A percentile compares a stretch with the other conserved stretches of the same genome.
These are phyloP conservation scores for Chiridota heheva DNA, from an alignment of 35 echinoderm and acorn worm genomes.

Conservation along the genomic window DNA sequence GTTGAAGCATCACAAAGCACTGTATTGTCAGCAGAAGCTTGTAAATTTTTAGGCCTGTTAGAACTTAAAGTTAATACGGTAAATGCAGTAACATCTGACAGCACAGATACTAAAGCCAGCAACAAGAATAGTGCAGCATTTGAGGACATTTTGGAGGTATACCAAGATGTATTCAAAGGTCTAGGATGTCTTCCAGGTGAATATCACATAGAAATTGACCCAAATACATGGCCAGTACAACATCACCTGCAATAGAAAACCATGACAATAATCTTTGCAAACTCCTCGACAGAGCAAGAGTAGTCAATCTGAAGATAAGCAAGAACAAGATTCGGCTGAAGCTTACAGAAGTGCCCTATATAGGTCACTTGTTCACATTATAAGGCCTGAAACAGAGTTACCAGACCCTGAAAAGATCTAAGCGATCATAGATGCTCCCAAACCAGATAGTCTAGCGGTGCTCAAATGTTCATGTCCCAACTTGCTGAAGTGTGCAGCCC, in stretches of 20 bases:
- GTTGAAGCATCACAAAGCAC: neutral
- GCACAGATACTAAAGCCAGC: neutral
- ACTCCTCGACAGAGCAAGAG: no score
- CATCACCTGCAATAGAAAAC: no score
- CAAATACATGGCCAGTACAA: constrained; percentile 34
- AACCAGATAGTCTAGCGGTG: neutral
- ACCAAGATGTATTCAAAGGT: constrained; percentile 52
- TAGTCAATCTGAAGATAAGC: no score
- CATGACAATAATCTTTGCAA: no score
- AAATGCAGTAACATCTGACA: neutral
- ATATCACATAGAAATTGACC: constrained; percentile 43
- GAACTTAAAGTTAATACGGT: neutral
- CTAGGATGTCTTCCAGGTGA: constrained; percentile 56
- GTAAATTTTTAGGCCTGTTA: neutral
- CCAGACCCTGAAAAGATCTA: neutral
- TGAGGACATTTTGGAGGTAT: constrained; percentile 39
- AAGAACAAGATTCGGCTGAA: no score
- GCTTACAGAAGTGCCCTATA: neutral
- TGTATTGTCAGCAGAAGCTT: neutral
- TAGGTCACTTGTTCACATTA: neutral
- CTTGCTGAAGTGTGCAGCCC: neutral
- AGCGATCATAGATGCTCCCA: neutral
- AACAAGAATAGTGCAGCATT: neutral
- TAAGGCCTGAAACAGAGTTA: neutral
- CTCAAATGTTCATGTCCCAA: neutral